Conservation (phyloP, 1,140 invertebrate genomes). For the Drosophila pectinifera region DNA sequence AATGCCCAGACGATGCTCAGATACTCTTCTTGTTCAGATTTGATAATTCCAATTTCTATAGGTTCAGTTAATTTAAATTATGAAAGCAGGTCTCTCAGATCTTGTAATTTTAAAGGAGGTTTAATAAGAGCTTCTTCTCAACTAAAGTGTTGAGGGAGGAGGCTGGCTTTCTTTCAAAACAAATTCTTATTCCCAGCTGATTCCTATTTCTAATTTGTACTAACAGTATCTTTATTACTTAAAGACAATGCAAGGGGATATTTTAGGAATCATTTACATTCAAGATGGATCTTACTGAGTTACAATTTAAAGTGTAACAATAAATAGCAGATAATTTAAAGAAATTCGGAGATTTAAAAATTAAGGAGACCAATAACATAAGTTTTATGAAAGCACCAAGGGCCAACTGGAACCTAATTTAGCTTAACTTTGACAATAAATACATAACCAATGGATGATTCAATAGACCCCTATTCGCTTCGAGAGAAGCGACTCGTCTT, state of each 20-base stretch:
- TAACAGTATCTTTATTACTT: background rate
- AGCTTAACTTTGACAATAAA: background rate
- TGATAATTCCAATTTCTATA: background rate
- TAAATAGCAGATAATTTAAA: too few species aligned
- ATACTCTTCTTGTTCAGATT: slow-evolving; percentile 31
- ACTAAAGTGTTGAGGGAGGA: background rate
- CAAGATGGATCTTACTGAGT: too few species aligned
- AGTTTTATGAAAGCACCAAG: too few species aligned
- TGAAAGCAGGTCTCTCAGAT: too few species aligned
- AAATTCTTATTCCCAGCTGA: background rate
- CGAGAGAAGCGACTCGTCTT: slow-evolving; percentile 38
- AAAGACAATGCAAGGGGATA: too few species aligned
- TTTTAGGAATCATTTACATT: background rate
- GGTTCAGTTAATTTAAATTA: too few species aligned
- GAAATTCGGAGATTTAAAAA: background rate
- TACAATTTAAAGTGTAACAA: too few species aligned
- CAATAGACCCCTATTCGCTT: slow-evolving; percentile 5
- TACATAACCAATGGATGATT: background rate
- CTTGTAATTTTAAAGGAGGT: background rate
- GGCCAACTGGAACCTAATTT: background rate
- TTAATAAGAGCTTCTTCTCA: background rate
- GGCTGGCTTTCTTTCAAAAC: background rate
- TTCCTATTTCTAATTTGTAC: background rate
- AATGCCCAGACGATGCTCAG: background rate
- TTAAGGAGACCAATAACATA: background rate